phyloP scores from a whole-genome alignment of 1,140 invertebrate genomes.

The Phortica variegata region DNA sequence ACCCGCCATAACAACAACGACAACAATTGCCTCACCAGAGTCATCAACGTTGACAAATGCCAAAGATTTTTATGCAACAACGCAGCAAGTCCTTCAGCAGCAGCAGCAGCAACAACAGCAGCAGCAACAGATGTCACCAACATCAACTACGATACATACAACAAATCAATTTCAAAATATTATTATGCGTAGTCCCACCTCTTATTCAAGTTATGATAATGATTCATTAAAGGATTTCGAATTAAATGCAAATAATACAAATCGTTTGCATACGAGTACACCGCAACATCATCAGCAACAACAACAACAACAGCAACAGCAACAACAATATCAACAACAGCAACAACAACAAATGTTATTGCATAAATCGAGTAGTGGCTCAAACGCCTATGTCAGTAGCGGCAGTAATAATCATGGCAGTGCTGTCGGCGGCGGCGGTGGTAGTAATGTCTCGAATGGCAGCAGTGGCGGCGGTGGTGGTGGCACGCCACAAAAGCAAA shows the following conservation, averaged over 20 bases:
- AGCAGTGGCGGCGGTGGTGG: too few relatives aligned
- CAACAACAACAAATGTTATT: too few relatives aligned
- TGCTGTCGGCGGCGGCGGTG: too few relatives aligned
- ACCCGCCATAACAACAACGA: slow-evolving; percentile 15
- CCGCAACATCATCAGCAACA: slow-evolving; percentile 34
- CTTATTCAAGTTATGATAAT: slow-evolving; percentile 51
- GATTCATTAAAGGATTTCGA: slow-evolving; percentile 54
- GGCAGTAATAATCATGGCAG: too few relatives aligned
- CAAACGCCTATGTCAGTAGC: too few relatives aligned
- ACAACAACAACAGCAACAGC: slow-evolving; percentile 14
- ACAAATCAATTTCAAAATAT: neutral
- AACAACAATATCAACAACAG: slow-evolving; percentile 4
- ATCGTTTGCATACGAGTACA: slow-evolving; percentile 36
- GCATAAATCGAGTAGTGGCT: too few relatives aligned
- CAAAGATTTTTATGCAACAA: slow-evolving; percentile 20
- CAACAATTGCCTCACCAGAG: slow-evolving; percentile 13
- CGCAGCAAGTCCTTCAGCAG: slow-evolving; percentile 21
- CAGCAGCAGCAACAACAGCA: slow-evolving; percentile 14
- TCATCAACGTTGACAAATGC: slow-evolving; percentile 35
- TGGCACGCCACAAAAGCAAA: slow-evolving; percentile 59
- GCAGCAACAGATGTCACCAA: slow-evolving; percentile 6
- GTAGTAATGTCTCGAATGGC: too few relatives aligned
- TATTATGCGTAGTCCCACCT: slow-evolving; percentile 44
- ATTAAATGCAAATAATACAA: slow-evolving; percentile 20
- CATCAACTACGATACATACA: neutral